A percentile compares a stretch with the other conserved stretches of the same genome.
Evolutionary conservation across 2,797 vertebrate species (phyloP).

Genomic region (Characodon lateralis): DNA sequence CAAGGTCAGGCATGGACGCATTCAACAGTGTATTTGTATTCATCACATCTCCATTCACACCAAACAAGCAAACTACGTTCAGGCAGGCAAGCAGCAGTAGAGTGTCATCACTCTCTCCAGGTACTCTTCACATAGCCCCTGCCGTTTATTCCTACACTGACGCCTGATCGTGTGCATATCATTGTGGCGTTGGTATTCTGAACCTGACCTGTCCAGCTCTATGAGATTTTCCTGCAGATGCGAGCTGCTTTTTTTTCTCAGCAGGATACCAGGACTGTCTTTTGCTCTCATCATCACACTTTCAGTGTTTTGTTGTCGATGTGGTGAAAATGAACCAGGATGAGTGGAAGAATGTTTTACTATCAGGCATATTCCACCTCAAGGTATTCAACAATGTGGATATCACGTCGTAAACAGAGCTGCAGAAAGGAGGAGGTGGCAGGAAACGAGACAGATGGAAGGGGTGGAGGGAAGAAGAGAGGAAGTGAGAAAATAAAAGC

Average conservation of each 20-base stretch:
- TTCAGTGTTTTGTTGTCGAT: slow-evolving; percentile 18
- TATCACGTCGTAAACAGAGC: slow-evolving; percentile 30
- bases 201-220: slow-evolving; percentile 15
- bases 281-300: slow-evolving; percentile 2
- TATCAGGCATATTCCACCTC: slow-evolving; percentile 13
- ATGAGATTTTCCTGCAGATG: slow-evolving; percentile 19
- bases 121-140: slow-evolving; percentile 13
- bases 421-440: slow-evolving; percentile 5
- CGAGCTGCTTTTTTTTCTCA: slow-evolving; percentile 2
- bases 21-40: slow-evolving; percentile 45
- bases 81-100: background rate
- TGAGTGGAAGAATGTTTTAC: slow-evolving; percentile 18
- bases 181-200: slow-evolving; percentile 34
- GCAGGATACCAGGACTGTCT: slow-evolving; percentile 2
- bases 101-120: slow-evolving; percentile 34
- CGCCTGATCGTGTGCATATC: slow-evolving; percentile 11
- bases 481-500: slow-evolving; percentile 13
- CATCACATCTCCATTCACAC: slow-evolving; percentile 50
- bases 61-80: slow-evolving; percentile 35
- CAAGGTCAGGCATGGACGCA: slow-evolving; percentile 35
- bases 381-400: slow-evolving; percentile 14
- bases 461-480: slow-evolving; percentile 18
- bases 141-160: slow-evolving; percentile 1
- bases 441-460: slow-evolving; percentile 41
- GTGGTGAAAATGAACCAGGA: background rate